Base-by-base conservation (phyloP, 30 jellyfish, hydroid and myxozoan species). In the Calvadosia cruxmelitensis region DNA sequence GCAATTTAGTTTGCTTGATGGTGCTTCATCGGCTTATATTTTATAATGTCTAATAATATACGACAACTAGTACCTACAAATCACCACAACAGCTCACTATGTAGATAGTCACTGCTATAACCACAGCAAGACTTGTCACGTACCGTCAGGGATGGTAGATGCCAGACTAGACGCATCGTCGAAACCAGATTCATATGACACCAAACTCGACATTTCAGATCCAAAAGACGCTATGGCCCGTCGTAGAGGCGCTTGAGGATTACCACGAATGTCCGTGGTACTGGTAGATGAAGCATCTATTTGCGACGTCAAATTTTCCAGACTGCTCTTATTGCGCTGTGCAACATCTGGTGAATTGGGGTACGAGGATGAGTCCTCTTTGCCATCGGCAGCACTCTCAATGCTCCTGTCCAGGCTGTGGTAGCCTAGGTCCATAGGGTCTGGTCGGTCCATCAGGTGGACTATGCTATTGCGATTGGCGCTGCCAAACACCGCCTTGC, bases 151-250 rank as follows among this genome's bases (percentile, higher is more conserved):
- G 35, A 78, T 67, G 42, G 96, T 91, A 16, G 99, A 91, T 0
- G 86, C 84, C 69, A 91, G 69, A 66, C 99, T 91, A 0, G 95
- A 92, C n/a, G 83, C 71, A 50, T 91, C 99, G 74, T 91, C 99
- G 53, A 91, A 91, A 1, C 99, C 99, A 15, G 99, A 91, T 49
- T 91, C 99, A 64, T 79, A 91, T 0, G 99, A 91, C 1, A 91
- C 73, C 23, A 91, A 36, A 52, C 99, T 91, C 29, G 99, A 82
- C 49, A 91, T 57, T 50, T 91, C 99, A 20, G 94, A 83, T 20
- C 91, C 93, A 53, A 75, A 36, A 16, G 96, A 75, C 5, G 95
- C 75, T 0, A 73, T 52, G 0, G 79, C 92, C 52, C 71, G 63
- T 36, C 92, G 63, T 42, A 42, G 20, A 42, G 10, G 57, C 10